phyloP scores from a whole-genome alignment of 2,113 vertebrate genomes.

The Phaethornis superciliosus region DNA sequence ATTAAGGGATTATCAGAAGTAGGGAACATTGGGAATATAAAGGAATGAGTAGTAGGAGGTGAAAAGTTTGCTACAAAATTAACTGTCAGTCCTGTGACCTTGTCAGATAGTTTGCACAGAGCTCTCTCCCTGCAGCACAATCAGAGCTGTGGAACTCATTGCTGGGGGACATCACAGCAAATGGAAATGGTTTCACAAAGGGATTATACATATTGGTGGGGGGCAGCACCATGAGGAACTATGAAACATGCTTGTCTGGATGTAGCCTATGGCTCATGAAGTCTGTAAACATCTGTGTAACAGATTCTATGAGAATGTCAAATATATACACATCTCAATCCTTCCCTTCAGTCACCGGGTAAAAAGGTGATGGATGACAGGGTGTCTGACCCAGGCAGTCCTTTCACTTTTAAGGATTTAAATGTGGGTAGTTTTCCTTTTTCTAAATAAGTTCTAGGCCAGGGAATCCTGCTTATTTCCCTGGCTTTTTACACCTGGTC shows the following conservation, averaged over 20 bases:
- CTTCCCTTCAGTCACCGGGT: not conserved
- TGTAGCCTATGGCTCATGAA: not conserved
- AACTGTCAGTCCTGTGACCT: not conserved
- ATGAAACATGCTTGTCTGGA: not conserved
- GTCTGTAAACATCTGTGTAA: not conserved
- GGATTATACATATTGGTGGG: not conserved
- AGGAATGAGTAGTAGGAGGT: not conserved
- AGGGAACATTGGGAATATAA: not conserved
- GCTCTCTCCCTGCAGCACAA: not conserved
- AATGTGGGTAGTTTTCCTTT: not conserved
- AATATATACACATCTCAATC: not conserved
- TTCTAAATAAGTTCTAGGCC: not conserved
- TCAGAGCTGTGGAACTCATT: not conserved
- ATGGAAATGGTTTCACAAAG: not conserved
- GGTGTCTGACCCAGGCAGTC: not conserved
- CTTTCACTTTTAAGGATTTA: not conserved
- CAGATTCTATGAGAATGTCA: not conserved
- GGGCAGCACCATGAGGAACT: not conserved
- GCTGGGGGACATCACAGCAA: not conserved
- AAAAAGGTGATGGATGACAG: not conserved
- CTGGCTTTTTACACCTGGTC: not conserved
- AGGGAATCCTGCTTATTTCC: not conserved
- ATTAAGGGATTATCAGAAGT: not conserved
- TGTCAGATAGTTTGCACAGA: not conserved
- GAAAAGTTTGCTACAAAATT: not conserved